Conservation (phyloP, 2,797 vertebrate species). For the Clamator glandarius region DNA sequence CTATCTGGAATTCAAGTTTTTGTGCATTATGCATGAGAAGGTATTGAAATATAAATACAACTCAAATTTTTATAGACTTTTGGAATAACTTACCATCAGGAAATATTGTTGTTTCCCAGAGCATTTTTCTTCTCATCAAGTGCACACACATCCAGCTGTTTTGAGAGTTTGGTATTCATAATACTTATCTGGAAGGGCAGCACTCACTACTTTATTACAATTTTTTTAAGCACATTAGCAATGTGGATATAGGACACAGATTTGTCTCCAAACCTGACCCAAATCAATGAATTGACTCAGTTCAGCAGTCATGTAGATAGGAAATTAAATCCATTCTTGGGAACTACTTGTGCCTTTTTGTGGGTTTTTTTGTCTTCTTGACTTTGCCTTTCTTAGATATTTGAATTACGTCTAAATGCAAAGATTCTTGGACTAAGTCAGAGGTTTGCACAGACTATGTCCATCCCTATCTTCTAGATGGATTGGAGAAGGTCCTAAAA, state of each 20-base stretch:
- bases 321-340: background rate
- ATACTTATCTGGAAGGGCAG: slow-evolving; percentile 24
- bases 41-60: slow-evolving; percentile 35
- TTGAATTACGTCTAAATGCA: background rate
- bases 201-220: slow-evolving; percentile 40
- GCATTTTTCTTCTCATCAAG: slow-evolving; percentile 33
- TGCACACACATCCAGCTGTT: slow-evolving; percentile 34
- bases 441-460: too few species aligned
- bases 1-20: slow-evolving; percentile 52
- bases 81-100: slow-evolving; percentile 51
- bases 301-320: background rate
- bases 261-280: slow-evolving; percentile 24
- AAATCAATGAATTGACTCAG: background rate
- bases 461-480: background rate
- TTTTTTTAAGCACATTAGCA: slow-evolving; percentile 52
- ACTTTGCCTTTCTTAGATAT: background rate
- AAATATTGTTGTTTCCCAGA: slow-evolving; percentile 45
- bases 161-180: slow-evolving; percentile 15
- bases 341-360: background rate
- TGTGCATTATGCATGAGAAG: slow-evolving; percentile 19
- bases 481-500: background rate
- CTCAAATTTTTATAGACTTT: slow-evolving; percentile 28
- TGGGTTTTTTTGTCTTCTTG: background rate
- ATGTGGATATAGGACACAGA: slow-evolving; percentile 13
- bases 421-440: background rate